phyloP scores from a whole-genome alignment of 2,797 vertebrate species.

The Danio tinwini region DNA sequence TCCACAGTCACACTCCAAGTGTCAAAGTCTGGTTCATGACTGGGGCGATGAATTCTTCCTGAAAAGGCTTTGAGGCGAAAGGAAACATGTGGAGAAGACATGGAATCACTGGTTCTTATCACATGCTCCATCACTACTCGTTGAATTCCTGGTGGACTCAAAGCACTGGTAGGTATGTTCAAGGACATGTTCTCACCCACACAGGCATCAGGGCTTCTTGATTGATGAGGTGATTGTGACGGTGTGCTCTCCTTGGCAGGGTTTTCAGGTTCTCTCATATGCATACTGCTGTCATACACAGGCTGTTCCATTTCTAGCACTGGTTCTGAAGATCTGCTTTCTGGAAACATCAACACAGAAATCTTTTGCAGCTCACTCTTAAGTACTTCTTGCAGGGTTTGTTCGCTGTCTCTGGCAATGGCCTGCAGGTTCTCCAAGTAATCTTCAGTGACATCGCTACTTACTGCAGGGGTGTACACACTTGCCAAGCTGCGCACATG shows the following conservation, averaged over 20 bases:
- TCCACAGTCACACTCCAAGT: background rate
- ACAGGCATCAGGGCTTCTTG: background rate
- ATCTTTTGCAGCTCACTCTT: background rate
- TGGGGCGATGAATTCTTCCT: background rate
- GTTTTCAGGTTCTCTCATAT: too few species aligned
- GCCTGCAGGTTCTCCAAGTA: slow-evolving; percentile 29
- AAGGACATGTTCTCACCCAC: background rate
- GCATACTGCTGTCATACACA: background rate
- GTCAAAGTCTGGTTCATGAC: background rate
- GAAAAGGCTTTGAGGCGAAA: background rate
- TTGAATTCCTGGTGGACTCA: slow-evolving; percentile 33
- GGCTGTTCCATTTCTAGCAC: too few species aligned
- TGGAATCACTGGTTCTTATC: slow-evolving; percentile 9
- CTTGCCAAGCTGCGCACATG: slow-evolving; percentile 25
- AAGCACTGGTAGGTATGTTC: background rate
- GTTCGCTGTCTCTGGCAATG: slow-evolving; percentile 27
- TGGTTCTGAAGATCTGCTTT: background rate
- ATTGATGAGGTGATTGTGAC: background rate
- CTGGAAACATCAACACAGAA: too few species aligned
- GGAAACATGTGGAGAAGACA: background rate
- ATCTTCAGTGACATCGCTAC: slow-evolving; percentile 3
- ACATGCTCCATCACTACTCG: slow-evolving; percentile 25
- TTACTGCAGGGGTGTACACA: slow-evolving; percentile 19
- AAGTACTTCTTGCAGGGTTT: slow-evolving; percentile 20
- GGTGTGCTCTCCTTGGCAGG: too few species aligned